Evolutionary conservation across 2,113 vertebrate species (phyloP), one percentile per base, ranked within the genome.

Genomic region (Podocnemis expansa): DNA sequence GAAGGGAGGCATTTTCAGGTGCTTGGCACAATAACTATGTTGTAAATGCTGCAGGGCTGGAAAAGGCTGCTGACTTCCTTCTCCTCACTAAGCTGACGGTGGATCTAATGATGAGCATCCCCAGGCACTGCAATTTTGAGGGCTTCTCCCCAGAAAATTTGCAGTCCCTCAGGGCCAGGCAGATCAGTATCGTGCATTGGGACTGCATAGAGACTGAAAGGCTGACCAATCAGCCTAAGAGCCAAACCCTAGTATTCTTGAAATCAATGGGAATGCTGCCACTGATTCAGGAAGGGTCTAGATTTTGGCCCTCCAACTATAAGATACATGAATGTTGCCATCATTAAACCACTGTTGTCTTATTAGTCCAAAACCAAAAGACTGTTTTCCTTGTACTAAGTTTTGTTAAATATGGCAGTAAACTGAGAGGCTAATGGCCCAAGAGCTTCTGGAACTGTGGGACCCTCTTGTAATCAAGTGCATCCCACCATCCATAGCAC

Each of bases 181-280:
- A n/a, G 10, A 34, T 27, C 63, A 67, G 19, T n/a, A 8, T n/a
- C 7, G 63, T n/a, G 12, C 34, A 67, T 67, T 34, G n/a, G 63
- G 16, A 7, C 63, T 67, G 63, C 63, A n/a, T 10, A n/a, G 63
- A 67, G 63, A n/a, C 7, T 17, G 31, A 34, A 8, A 27, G 17
- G 63, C 63, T 67, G 63, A n/a, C 34, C 16, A 34, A n/a, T 67
- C 70, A 21, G 55, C 82, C 82, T 29, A 3, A 31, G 2, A 86
- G 22, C 47, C 38, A 55, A 0, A 55, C 73, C 79, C 58, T 13
- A 27, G 19, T 70, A 1, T 0, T 29, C 6, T 25, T 3, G 8
- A 41, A 25, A 19, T 75, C 38, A n/a, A 85, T 25, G 41, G 75
- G 88, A 55, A 5, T 4, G 5, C 55, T 45, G n/a, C 76, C 49